Percentiles rank a stretch among this genome's conserved stretches.
phyloP scores from a whole-genome alignment of 2,888 invertebrate species.

The Eristalis intricaria region DNA sequence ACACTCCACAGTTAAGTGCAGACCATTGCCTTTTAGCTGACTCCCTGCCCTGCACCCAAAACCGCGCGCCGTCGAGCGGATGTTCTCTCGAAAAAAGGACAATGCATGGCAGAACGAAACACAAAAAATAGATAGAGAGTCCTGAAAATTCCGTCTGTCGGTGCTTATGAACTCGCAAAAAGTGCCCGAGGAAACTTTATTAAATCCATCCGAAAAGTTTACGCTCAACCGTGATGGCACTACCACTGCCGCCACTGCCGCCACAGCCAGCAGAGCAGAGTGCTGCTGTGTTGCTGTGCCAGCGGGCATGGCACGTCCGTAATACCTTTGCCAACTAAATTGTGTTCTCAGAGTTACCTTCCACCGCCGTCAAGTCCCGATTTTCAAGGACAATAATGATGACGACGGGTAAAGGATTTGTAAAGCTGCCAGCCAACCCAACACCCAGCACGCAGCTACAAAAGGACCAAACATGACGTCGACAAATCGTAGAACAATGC shows the following conservation, averaged over 20 bases:
- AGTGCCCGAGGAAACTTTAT: constrained; percentile 70
- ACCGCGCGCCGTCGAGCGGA: background rate
- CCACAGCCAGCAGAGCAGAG: background rate
- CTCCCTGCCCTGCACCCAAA: constrained; percentile 2
- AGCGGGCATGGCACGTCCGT: background rate
- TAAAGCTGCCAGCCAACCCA: constrained; percentile 63
- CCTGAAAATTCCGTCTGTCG: constrained; percentile 67
- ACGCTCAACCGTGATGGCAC: constrained; percentile 13
- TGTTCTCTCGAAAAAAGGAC: constrained; percentile 36
- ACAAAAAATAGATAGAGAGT: constrained; percentile 30
- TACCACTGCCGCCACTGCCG: too few species aligned
- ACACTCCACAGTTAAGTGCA: constrained; percentile 30
- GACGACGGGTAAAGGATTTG: constrained; percentile 64
- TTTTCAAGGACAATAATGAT: background rate
- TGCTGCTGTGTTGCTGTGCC: constrained; percentile 13
- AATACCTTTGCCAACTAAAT: constrained; percentile 33
- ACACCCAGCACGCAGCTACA: constrained; percentile 46
- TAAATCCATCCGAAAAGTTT: constrained; percentile 68
- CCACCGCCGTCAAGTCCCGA: background rate
- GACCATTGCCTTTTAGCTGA: constrained; percentile 17
- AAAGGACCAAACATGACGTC: constrained; percentile 66
- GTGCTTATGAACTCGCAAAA: constrained; percentile 67
- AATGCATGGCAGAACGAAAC: constrained; percentile 43
- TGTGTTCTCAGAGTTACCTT: constrained; percentile 25
- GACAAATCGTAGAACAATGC: constrained; percentile 72